Conservation (phyloP, 2,888 invertebrate genomes). For the Drosophila fulvimacula region DNA sequence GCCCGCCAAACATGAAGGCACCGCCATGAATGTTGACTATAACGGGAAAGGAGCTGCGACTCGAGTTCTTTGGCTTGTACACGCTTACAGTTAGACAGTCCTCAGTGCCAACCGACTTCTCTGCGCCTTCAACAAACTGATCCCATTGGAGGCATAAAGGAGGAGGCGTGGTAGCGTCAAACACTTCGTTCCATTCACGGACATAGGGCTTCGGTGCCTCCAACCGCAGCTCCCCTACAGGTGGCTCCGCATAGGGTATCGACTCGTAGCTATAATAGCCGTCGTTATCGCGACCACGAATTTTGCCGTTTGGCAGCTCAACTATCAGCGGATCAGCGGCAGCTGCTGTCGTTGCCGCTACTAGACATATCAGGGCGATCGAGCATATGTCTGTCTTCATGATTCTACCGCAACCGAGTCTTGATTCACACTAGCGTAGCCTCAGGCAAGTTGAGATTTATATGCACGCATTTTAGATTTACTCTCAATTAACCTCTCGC, state of each 20-base stretch:
- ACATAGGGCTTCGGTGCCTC: constrained; percentile 81
- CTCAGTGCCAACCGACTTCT: constrained; percentile 86
- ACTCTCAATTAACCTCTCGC: constrained; percentile 2
- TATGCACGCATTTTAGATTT: not conserved
- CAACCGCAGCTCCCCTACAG: constrained; percentile 87
- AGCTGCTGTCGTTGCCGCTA: not conserved
- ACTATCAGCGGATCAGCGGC: constrained; percentile 53
- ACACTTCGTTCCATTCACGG: constrained; percentile 61
- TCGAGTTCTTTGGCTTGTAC: constrained; percentile 85
- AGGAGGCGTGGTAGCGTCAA: constrained; percentile 86
- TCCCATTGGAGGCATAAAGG: constrained; percentile 88
- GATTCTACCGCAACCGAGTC: constrained; percentile 3
- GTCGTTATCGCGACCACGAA: constrained; percentile 70
- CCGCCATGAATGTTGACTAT: constrained; percentile 89
- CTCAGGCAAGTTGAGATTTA: not conserved
- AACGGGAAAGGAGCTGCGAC: constrained; percentile 85
- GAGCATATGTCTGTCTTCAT: not conserved
- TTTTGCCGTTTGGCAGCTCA: constrained; percentile 68
- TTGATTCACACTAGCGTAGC: constrained; percentile 6
- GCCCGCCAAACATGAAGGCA: constrained; percentile 89
- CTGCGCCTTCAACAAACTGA: constrained; percentile 81
- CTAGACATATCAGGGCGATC: constrained; percentile 4
- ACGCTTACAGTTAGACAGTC: constrained; percentile 89
- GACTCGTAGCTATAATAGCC: constrained; percentile 88
- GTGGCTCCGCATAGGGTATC: constrained; percentile 89